Base-by-base conservation (phyloP, 2,113 vertebrate species). In the Zootoca vivipara region DNA sequence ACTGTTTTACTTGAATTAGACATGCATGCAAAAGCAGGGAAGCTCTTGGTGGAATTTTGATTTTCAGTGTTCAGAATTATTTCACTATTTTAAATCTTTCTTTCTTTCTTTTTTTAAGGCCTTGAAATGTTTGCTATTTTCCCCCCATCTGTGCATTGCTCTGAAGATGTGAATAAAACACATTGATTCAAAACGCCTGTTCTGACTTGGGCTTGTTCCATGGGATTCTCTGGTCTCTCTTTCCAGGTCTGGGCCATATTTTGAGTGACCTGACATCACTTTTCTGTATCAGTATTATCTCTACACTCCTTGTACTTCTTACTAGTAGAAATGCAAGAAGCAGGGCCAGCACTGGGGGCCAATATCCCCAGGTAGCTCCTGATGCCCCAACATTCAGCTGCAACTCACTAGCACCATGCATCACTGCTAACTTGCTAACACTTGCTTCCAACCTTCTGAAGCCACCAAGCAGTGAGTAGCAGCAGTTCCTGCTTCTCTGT, bases 81-180 rank as follows among this genome's bases (percentile, higher is more conserved):
- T 85, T 87, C 93, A 65, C 92, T 38, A 38, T 89, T 75, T 74
- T 83, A 52, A 52, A 52, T 52, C 56, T 80, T 90, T 90, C n/a
- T n/a, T n/a, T n/a, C n/a, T n/a, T 83, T 67, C 38, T 46, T 64
- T 89, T 82, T 84, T 89, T 85, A 80, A 85, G 46, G 90, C 92
- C 40, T 5, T 82, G 73, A 40, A 56, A 46, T 8, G 2, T 87
- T 89, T 90, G 79, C 62, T 75, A 12, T 69, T 67, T 89, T 94
- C 6, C 90, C 93, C 6, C 89, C 93, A 92, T 87, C 0, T 0
- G 88, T 90, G 86, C 89, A 94, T 92, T 86, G 82, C 91, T 92
- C 87, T 92, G 93, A 90, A 93, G 92, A 93, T 89, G 92, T 93
- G 89, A 95, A 95, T 94, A 94, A 95, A 95, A 64, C 87, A 81